Conservation (phyloP, 2,797 vertebrate genomes). For the Oryzias dopingdopingensis region DNA sequence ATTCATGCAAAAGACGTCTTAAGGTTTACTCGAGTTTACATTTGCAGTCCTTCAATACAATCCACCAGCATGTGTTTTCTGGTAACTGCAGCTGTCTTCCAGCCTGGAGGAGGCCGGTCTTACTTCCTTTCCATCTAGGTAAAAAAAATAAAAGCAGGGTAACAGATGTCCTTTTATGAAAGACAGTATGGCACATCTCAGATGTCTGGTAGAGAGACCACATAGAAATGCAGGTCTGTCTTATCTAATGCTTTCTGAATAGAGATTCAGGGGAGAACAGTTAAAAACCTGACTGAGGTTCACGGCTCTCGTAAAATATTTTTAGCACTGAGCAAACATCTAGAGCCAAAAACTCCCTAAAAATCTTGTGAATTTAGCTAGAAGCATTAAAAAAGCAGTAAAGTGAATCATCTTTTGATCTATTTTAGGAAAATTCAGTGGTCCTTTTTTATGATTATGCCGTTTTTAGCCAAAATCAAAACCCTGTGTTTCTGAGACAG, state of each 20-base stretch:
- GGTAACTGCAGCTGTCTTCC: neutral
- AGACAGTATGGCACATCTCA: constrained; percentile 13
- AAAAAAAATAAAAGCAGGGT: constrained; percentile 2
- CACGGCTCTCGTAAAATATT: neutral
- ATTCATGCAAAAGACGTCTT: constrained; percentile 6
- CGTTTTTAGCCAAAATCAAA: too few species aligned
- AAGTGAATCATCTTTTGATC: too few species aligned
- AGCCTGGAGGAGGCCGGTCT: neutral
- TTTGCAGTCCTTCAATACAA: constrained; percentile 5
- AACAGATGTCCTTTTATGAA: constrained; percentile 15
- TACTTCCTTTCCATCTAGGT: constrained; percentile 1
- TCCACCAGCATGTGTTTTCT: neutral
- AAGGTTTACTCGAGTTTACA: constrained; percentile 13
- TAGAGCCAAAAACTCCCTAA: too few species aligned
- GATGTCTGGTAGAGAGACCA: constrained; percentile 20
- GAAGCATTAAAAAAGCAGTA: too few species aligned
- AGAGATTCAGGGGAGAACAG: constrained; percentile 8
- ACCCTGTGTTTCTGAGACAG: too few species aligned
- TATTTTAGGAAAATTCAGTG: too few species aligned
- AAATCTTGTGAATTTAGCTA: too few species aligned
- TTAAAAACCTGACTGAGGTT: neutral
- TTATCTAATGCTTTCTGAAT: constrained; percentile 14
- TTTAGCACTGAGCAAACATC: neutral
- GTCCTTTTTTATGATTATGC: too few species aligned
- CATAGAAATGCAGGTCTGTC: constrained; percentile 4